Conservation (phyloP, 1,140 invertebrate species). For the Drosophila bocki region DNA sequence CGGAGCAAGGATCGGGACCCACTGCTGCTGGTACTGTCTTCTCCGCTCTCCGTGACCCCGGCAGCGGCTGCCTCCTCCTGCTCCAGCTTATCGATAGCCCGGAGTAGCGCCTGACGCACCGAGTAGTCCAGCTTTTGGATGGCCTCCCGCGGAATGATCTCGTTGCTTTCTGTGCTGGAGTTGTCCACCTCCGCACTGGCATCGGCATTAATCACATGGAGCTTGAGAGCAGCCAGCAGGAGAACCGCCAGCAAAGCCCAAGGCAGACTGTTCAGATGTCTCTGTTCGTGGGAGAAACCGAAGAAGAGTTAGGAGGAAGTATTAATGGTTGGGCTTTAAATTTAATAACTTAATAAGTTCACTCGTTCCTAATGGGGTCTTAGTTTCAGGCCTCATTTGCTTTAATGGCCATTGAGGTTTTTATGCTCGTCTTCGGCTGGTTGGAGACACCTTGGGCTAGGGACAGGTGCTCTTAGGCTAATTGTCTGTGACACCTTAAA, state of each 20-base stretch:
- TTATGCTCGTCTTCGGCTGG: slow-evolving; percentile 29
- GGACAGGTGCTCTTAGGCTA: neutral
- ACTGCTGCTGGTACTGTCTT: slow-evolving; percentile 26
- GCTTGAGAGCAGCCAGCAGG: slow-evolving; percentile 57
- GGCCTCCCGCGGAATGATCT: slow-evolving; percentile 86
- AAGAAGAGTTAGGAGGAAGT: slow-evolving; percentile 6
- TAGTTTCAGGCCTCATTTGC: slow-evolving; percentile 66
- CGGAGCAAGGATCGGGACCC: slow-evolving; percentile 12
- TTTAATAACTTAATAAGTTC: slow-evolving; percentile 65
- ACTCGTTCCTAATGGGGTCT: slow-evolving; percentile 18
- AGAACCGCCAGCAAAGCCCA: slow-evolving; percentile 64
- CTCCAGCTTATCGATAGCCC: slow-evolving; percentile 89
- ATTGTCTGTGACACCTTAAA: slow-evolving; percentile 40
- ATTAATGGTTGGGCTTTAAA: slow-evolving; percentile 43
- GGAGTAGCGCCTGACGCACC: slow-evolving; percentile 89
- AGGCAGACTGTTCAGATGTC: slow-evolving; percentile 64
- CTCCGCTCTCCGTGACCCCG: slow-evolving; percentile 57
- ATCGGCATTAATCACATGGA: slow-evolving; percentile 48
- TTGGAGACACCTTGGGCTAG: slow-evolving; percentile 40
- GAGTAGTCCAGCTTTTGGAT: slow-evolving; percentile 88
- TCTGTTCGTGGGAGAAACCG: slow-evolving; percentile 34
- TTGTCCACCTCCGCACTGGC: slow-evolving; percentile 76
- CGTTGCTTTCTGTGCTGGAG: slow-evolving; percentile 85
- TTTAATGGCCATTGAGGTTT: slow-evolving; percentile 38
- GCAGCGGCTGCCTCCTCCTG: slow-evolving; percentile 84